phyloP scores from a whole-genome alignment of 2,888 invertebrate genomes.

The Thalpophila matura region DNA sequence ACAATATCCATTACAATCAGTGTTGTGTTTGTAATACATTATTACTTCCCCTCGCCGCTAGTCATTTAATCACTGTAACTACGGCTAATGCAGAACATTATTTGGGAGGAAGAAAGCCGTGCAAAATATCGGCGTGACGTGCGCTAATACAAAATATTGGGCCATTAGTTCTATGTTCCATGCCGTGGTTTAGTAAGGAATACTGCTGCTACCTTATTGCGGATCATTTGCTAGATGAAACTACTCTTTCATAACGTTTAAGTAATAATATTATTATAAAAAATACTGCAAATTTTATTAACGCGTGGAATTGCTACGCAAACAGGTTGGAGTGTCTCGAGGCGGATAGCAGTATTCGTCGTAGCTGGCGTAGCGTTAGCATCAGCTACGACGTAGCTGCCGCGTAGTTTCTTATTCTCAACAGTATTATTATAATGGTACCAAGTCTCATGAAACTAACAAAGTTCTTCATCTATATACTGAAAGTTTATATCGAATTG shows the following conservation, averaged over 20 bases:
- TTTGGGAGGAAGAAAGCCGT: slow-evolving; percentile 83
- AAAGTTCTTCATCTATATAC: slow-evolving; percentile 26
- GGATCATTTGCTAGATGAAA: slow-evolving; percentile 37
- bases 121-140: slow-evolving; percentile 82
- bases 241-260: slow-evolving; percentile 4
- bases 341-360: slow-evolving; percentile 6
- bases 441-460: slow-evolving; percentile 16
- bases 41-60: slow-evolving; percentile 79
- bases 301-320: not conserved
- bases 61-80: slow-evolving; percentile 89
- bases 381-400: slow-evolving; percentile 30
- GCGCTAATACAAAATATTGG: slow-evolving; percentile 82
- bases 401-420: slow-evolving; percentile 13
- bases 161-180: slow-evolving; percentile 68
- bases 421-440: slow-evolving; percentile 29
- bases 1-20: slow-evolving; percentile 65
- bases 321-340: no score
- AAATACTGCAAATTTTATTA: not conserved
- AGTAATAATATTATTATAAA: not conserved
- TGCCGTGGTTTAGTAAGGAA: slow-evolving; percentile 42
- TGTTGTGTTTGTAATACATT: slow-evolving; percentile 75
- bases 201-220: slow-evolving; percentile 29
- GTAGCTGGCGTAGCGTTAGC: slow-evolving; percentile 9
- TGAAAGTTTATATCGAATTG: slow-evolving; percentile 19
- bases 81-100: slow-evolving; percentile 87